Base-by-base conservation (phyloP, 1,140 invertebrate species). In the Leptopilina clavipes region DNA sequence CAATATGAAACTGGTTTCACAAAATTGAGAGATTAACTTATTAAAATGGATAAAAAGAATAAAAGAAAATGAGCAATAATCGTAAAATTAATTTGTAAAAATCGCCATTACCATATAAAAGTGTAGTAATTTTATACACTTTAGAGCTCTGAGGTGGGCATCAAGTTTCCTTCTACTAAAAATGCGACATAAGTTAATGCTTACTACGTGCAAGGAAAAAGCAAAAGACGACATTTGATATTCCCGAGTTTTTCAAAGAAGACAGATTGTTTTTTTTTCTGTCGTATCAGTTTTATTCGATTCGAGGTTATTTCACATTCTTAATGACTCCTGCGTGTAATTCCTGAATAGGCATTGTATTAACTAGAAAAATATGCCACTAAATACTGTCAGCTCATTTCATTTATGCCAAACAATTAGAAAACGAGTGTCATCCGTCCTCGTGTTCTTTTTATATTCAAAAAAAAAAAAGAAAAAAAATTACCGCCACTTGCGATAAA, bases 281-380 rank as follows among this genome's bases (percentile, higher is more conserved):
- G 6, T 52, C 14, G 14, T 52, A 8, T 48, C 44, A 48, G n/a
- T 52, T 40, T 40, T 40, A 52, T 52, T 52, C 48, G 48, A 52
- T 52, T 52, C 48, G 14, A 52, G 48, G 48, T 52, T 52, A 52
- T n/a, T 52, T 52, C 12, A 52, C 12, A 52, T 52, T 52, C 48
- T 52, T 52, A 52, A 52, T 52, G 48, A 52, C 48, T 52, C n/a
- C 48, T 52, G 6, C 9, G 8, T 40, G 48, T 52, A 52, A 52
- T 52, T 52, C 48, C 48, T 52, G 48, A 52, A 52, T 52, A 52
- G 48, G 48, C n/a, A 52, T 52, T 52, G n/a, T 52, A 52, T 17
- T 52, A 52, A 52, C 48, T 52, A 52, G 17, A 52, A 12, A 52
- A 52, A 52, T 52, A 52, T 52, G 14, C 6, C 25, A 31, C 25